phyloP scores from a whole-genome alignment of 2,888 invertebrate species.

The Heliconius cydno region DNA sequence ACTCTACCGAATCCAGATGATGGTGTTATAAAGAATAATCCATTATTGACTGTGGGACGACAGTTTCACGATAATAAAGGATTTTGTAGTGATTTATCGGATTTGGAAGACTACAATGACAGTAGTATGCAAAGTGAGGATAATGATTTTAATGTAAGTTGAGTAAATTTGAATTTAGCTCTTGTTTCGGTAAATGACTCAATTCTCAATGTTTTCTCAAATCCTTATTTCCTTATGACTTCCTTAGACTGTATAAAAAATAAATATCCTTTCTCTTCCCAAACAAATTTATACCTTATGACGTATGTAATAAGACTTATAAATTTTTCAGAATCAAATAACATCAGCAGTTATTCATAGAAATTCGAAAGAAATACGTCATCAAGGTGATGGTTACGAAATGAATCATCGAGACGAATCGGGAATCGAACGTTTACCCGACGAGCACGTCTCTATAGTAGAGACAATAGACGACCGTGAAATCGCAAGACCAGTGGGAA shows the following conservation, averaged over 20 bases:
- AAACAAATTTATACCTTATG: background rate
- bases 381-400: slow-evolving; percentile 64
- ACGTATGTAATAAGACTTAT: background rate
- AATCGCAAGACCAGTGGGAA: slow-evolving; percentile 87
- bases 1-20: slow-evolving; percentile 82
- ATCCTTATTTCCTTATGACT: background rate
- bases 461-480: slow-evolving; percentile 90
- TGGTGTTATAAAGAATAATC: slow-evolving; percentile 91
- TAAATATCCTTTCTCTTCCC: background rate
- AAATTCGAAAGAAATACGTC: slow-evolving; percentile 67
- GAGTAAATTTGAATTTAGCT: background rate
- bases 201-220: background rate
- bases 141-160: slow-evolving; percentile 65
- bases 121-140: slow-evolving; percentile 67
- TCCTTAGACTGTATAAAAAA: background rate
- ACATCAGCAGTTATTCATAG: slow-evolving; percentile 90
- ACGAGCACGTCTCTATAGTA: slow-evolving; percentile 93
- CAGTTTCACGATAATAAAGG: slow-evolving; percentile 83
- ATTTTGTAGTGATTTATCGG: slow-evolving; percentile 83
- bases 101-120: slow-evolving; percentile 85
- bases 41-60: slow-evolving; percentile 84
- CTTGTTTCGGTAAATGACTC: background rate
- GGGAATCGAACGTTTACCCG: slow-evolving; percentile 88
- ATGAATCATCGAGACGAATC: slow-evolving; percentile 80
- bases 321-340: slow-evolving; percentile 68